phyloP scores from a whole-genome alignment of 2,797 vertebrate species.

The Chromis chromis region DNA sequence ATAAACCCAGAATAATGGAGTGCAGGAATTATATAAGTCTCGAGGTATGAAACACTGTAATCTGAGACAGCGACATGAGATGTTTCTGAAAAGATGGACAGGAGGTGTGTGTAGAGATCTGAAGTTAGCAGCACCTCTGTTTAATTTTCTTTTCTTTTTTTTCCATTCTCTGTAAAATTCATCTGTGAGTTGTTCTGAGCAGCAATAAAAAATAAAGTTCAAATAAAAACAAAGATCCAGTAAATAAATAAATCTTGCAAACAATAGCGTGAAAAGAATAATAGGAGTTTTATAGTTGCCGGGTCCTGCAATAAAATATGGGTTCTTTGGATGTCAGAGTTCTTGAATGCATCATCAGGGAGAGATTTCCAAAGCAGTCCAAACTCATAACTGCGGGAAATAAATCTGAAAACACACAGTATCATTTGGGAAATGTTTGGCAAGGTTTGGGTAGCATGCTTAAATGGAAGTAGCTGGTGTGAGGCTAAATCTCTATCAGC shows the following conservation, averaged over 20 bases:
- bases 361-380: slow-evolving; percentile 3
- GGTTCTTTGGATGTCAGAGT: not conserved
- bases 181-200: not conserved
- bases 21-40: too few relatives aligned
- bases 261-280: slow-evolving; percentile 14
- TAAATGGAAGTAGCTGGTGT: too few relatives aligned
- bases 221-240: slow-evolving; percentile 23
- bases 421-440: not conserved
- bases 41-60: too few relatives aligned
- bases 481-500: too few relatives aligned
- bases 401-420: not conserved
- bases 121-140: too few relatives aligned
- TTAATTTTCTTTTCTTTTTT: too few relatives aligned
- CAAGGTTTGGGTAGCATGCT: not conserved
- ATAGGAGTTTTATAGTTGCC: slow-evolving; percentile 24
- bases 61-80: too few relatives aligned
- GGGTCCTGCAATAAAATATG: slow-evolving; percentile 24
- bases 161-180: not conserved
- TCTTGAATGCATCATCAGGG: slow-evolving; percentile 1
- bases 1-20: too few relatives aligned
- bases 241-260: slow-evolving; percentile 43
- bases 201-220: slow-evolving; percentile 29
- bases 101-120: too few relatives aligned
- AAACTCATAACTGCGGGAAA: not conserved
- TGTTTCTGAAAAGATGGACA: too few relatives aligned